Evolutionary conservation across 2,888 invertebrate genomes (phyloP), one percentile per base, ranked within the genome.

Genomic region (Agrochola lychnidis): DNA sequence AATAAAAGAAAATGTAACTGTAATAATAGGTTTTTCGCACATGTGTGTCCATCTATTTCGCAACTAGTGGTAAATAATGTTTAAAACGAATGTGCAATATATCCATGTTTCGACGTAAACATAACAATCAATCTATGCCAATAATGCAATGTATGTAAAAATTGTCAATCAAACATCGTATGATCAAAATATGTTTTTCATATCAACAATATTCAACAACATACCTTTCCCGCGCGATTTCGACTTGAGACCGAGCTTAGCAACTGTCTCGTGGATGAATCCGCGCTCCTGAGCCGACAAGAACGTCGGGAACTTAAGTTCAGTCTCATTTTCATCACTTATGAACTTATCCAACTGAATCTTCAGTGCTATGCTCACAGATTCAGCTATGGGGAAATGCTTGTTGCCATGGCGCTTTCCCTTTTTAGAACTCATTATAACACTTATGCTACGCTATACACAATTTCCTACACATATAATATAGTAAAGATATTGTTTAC

Each of bases 171-270:
- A 14, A 62, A 53, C n/a, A 40, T 36, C 10, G 5, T 66, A 22
- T 0, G 76, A 53, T 40, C 48, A 81, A 86, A 77, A 78, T 76
- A 64, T 59, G 40, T 57, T 67, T 80, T 42, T n/a, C 48, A 48
- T 73, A 36, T 36, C 4, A 59, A 53, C 69, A 78, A 51, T 19
- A 51, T 51, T 51, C 51, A 51, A 76, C 36, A 74, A 76, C 83
- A 87, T 92, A 98, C 98, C 97, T 96, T 97, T 98, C 97, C 99
- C 99, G 95, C 98, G 97, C 89, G 98, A 99, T 95, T 98, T 98
- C 4, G 98, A 98, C 90, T 98, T 98, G 51, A 99, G 94, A 10
- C 98, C 98, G 83, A 98, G 94, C 83, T 97, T 97, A 67, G 97
- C 97, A 62, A 98, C 98, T 48, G 98, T 97, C 83, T 97, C 97